Percentiles rank a stretch among this genome's conserved stretches.
These are phyloP conservation scores for Apocheima hispidaria DNA, from an alignment of 2,888 invertebrate genomes.

Conservation along the genomic window DNA sequence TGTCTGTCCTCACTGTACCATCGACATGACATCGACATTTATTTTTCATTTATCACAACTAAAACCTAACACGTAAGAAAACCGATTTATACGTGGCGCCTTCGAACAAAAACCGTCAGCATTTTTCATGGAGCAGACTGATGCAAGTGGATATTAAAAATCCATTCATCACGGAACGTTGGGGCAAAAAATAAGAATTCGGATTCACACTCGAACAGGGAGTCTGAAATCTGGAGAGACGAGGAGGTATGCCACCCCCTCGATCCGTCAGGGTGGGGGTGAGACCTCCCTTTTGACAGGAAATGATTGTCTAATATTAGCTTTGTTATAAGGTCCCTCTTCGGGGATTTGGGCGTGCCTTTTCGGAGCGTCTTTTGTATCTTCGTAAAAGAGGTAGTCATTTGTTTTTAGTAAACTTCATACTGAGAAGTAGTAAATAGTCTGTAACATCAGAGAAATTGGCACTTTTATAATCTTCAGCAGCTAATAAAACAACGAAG, in stretches of 20 bases:
- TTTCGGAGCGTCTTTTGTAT: slow-evolving; percentile 60
- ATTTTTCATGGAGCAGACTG: slow-evolving; percentile 75
- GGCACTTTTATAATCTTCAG: not conserved
- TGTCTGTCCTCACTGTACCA: slow-evolving; percentile 77
- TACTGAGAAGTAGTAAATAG: slow-evolving; percentile 5
- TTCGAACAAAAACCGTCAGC: slow-evolving; percentile 54
- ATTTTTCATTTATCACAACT: slow-evolving; percentile 59
- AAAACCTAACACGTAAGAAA: slow-evolving; percentile 41
- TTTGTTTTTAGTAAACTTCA: slow-evolving; percentile 42
- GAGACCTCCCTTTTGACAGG: slow-evolving; percentile 82
- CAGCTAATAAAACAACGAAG: slow-evolving; percentile 7
- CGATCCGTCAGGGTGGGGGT: slow-evolving; percentile 62
- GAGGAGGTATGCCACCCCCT: slow-evolving; percentile 73
- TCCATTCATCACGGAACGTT: slow-evolving; percentile 76
- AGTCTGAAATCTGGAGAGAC: slow-evolving; percentile 80
- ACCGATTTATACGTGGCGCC: slow-evolving; percentile 47
- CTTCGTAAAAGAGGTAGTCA: slow-evolving; percentile 50
- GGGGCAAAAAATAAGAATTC: slow-evolving; percentile 78
- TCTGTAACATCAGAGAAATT: not conserved
- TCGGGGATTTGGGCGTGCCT: slow-evolving; percentile 71
- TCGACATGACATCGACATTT: slow-evolving; percentile 79
- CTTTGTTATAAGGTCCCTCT: slow-evolving; percentile 84
- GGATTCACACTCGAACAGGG: slow-evolving; percentile 81
- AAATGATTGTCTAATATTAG: slow-evolving; percentile 86
- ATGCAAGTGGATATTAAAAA: slow-evolving; percentile 82